Conservation (phyloP, 2,888 invertebrate genomes). For the Calameuta idolon region DNA sequence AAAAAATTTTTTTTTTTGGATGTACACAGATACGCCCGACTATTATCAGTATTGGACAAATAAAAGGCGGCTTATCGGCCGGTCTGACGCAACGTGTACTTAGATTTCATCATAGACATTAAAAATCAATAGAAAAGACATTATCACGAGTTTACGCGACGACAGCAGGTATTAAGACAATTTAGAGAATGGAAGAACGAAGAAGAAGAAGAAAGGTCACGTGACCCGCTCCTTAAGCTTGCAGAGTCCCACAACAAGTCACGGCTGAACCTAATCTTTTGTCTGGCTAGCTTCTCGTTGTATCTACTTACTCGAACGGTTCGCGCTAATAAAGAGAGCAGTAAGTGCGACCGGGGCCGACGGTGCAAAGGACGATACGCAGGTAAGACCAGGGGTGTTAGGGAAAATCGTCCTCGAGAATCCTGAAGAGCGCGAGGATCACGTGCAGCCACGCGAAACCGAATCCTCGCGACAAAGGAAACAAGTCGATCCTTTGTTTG, state of each 20-base stretch:
- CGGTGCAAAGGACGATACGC: neutral
- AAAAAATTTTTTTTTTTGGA: slow-evolving; percentile 13
- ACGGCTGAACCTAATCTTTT: neutral
- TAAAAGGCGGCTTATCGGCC: slow-evolving; percentile 38
- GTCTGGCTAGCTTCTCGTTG: too few relatives aligned
- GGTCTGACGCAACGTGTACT: slow-evolving; percentile 62
- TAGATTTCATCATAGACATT: slow-evolving; percentile 53
- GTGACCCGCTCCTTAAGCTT: neutral
- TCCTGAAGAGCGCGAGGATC: neutral
- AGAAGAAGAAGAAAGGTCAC: neutral
- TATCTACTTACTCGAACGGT: neutral
- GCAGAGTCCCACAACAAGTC: neutral
- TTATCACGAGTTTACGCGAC: neutral
- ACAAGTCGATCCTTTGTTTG: neutral
- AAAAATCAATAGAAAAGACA: neutral
- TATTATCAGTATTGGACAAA: slow-evolving; percentile 44
- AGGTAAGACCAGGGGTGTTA: neutral
- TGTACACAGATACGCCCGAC: neutral
- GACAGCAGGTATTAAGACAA: neutral
- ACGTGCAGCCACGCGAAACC: neutral
- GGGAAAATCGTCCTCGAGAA: neutral
- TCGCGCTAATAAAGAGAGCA: neutral
- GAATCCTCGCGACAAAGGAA: neutral
- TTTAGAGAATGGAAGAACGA: neutral
- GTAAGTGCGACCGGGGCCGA: neutral